Base-by-base conservation (phyloP, 2,797 vertebrate genomes). In the Sebastes oblongus region DNA sequence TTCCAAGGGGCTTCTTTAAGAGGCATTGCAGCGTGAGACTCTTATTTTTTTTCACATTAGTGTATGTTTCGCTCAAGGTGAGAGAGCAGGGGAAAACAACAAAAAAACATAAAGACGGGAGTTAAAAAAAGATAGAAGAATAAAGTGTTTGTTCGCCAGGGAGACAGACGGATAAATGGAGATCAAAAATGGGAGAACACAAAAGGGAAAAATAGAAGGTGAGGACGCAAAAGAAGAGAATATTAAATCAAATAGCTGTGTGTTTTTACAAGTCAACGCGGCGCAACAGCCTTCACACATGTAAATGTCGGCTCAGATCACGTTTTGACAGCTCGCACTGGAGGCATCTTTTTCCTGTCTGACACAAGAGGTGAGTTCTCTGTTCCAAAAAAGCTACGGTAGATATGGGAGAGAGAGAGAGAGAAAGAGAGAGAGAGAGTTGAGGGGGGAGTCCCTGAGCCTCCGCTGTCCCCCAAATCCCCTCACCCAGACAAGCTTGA, bases 401-500 rank as follows among this genome's bases (percentile, higher is more conserved):
- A 84, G 75, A 79, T n/a, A 50, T 42, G 39, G 39, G 5, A 16
- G 67, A 64, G 64, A 22, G 75, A 39, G n/a, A 18, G 62, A 39
- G 5, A 14, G 67, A 64, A 61, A 22, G 75, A 39, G n/a, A 39
- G 59, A 32, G 58, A 18, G 62, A 39, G 58, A 3, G 11, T 14
- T 39, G 54, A 14, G 30, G 61, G 52, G 76, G 79, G 79, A 72
- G 86, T 87, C 88, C 87, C 86, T 80, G 83, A 89, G 83, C 70
- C 69, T 67, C 42, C 16, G 9, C 71, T 55, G 66, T 85, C 88
- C 88, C 83, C 72, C 78, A 55, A 83, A 91, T 87, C 87, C 91
- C 91, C 83, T 90, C 82, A 83, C 75, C 81, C 88, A 90, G 90
- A 90, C 89, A 86, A 85, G 88, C 83, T 80, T 92, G 90, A 92